Percentiles rank a stretch among this genome's conserved stretches.
Conservation (phyloP, 2,113 vertebrate species). For the Arothron firmamentum region DNA sequence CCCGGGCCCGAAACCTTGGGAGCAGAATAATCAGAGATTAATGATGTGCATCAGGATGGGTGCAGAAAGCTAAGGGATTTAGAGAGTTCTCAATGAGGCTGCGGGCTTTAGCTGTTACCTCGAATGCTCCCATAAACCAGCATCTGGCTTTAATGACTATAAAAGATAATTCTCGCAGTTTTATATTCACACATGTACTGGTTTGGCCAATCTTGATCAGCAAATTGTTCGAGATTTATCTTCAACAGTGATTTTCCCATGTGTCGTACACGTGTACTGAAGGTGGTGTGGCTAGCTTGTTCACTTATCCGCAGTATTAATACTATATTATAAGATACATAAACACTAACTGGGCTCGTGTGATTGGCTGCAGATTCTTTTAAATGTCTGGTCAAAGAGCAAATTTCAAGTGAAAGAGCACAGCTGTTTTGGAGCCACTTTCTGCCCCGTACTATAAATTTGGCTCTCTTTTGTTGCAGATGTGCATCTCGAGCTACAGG, state of each 20-base stretch:
- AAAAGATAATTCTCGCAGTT: conserved; percentile 53
- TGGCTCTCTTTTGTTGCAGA: background rate
- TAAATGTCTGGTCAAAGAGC: too few species aligned
- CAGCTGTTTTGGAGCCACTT: too few species aligned
- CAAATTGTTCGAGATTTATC: conserved; percentile 18
- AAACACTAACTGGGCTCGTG: too few species aligned
- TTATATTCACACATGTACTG: conserved; percentile 31
- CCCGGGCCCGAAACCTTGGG: conserved; percentile 48
- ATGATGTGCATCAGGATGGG: conserved; percentile 62
- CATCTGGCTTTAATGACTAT: conserved; percentile 69
- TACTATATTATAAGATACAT: too few species aligned
- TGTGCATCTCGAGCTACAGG: background rate
- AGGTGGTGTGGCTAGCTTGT: background rate
- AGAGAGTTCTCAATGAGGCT: conserved; percentile 47
- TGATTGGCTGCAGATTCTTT: too few species aligned
- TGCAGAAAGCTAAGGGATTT: conserved; percentile 43
- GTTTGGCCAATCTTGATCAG: conserved; percentile 29
- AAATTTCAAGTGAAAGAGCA: too few species aligned
- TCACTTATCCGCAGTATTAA: too few species aligned
- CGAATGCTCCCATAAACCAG: conserved; percentile 55
- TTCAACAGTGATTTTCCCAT: background rate
- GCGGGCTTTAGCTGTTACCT: conserved; percentile 58
- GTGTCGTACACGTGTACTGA: background rate
- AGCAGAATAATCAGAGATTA: conserved; percentile 65
- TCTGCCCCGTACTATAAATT: too few species aligned